phyloP scores from a whole-genome alignment of 2,888 invertebrate genomes.

The Thecocarcelia acutangulata region DNA sequence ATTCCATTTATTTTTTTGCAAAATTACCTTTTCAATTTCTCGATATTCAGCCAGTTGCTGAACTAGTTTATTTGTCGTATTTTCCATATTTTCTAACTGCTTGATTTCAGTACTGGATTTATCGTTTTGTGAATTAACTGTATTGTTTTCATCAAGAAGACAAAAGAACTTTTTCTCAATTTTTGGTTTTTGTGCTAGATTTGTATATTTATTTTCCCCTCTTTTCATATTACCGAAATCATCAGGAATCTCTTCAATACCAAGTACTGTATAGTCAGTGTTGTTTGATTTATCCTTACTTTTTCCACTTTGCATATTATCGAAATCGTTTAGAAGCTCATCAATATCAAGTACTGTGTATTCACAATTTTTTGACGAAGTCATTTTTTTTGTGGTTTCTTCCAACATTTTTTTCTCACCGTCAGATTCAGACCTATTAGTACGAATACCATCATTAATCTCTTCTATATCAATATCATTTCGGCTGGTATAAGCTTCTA shows the following conservation, averaged over 20 bases:
- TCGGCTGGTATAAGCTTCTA: conserved; percentile 25
- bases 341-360: conserved; percentile 45
- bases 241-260: conserved; percentile 33
- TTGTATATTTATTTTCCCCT: not conserved
- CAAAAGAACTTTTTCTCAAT: conserved; percentile 44
- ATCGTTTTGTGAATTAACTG: not conserved
- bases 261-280: conserved; percentile 26
- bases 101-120: not conserved
- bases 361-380: not conserved
- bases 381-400: not conserved
- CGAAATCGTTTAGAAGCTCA: conserved; percentile 9
- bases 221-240: conserved; percentile 12
- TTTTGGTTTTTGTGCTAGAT: conserved; percentile 5
- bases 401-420: not conserved
- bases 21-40: conserved; percentile 88
- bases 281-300: not conserved
- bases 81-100: conserved; percentile 61
- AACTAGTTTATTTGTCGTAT: conserved; percentile 83
- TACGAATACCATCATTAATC: not conserved
- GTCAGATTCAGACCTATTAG: not conserved
- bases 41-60: conserved; percentile 88
- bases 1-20: too few relatives aligned
- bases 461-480: conserved; percentile 24
- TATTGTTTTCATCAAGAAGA: conserved; percentile 20
- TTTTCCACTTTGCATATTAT: conserved; percentile 13